Evolutionary conservation across 2,113 vertebrate species (phyloP), one percentile per base, ranked within the genome.

Genomic region (Myocastor coypus): DNA sequence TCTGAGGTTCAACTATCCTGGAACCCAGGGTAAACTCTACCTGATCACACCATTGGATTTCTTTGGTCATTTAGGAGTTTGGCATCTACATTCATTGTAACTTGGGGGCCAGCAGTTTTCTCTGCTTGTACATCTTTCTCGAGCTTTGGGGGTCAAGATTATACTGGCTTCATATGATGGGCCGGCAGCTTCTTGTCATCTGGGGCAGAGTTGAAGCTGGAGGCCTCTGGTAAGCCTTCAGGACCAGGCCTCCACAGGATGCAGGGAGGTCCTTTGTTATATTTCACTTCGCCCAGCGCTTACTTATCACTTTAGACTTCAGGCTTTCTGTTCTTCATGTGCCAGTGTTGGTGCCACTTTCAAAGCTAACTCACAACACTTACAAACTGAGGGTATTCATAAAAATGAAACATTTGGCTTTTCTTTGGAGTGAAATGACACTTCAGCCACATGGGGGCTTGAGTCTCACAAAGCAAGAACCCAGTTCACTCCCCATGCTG

Each of bases 281-380:
- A 0, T 61, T n/a, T n/a, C 61, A 9, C 22, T 1, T 37, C 0
- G 5, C 30, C 50, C 2, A 7, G 40, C 19, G 46, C 22, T 30
- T 59, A 32, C 8, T 3, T 32, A 50, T 59, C 14, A 22, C 10
- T 73, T 42, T 5, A 22, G 30, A 9, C 24, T 71, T 87, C 11
- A 30, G 24, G 13, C 19, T 80, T 87, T 80, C 42, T 34, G 3
- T 10, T 82, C 50, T 68, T 75, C 64, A 37, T 0, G 22, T 40
- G 75, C 12, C 42, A 57, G 26, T 0, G 2, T 12, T 4, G 30
- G 32, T 57, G 8, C 37, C 40, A 24, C 80, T 95, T 68, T 85
- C 73, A 57, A 94, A 87, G 69, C 24, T 12, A 80, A 17, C 28
- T 80, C 88, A 34, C 61, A 69, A 46, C 11, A 12, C 28, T 92